Conservation (phyloP, 2,113 vertebrate species). For the Phalacrocorax carbo region DNA sequence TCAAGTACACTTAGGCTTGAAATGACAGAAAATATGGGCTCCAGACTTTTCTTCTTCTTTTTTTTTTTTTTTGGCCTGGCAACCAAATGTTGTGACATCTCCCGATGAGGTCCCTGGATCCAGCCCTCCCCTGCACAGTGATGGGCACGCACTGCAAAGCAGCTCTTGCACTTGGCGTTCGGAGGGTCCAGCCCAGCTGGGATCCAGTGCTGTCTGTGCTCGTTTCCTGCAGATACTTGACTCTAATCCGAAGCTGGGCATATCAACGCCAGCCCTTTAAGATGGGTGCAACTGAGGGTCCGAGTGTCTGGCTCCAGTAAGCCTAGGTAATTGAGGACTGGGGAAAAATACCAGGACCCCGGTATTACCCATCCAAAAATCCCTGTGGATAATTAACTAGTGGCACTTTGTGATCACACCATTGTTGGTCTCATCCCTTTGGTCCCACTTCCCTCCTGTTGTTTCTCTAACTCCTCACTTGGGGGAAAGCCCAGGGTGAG, state of each 20-base stretch:
- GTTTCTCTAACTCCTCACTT: neutral
- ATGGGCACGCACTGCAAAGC: neutral
- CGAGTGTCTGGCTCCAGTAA: neutral
- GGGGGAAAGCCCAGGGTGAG: neutral
- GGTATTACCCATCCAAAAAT: neutral
- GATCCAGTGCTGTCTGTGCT: neutral
- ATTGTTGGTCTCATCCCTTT: neutral
- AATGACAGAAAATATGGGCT: neutral
- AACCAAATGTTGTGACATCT: neutral
- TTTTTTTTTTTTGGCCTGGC: neutral
- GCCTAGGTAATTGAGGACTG: neutral
- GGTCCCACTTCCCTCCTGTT: neutral
- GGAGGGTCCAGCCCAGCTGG: neutral
- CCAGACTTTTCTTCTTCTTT: neutral
- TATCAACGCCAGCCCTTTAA: neutral
- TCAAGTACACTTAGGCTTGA: neutral
- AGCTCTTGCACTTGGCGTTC: neutral
- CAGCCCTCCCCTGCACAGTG: neutral
- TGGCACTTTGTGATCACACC: neutral
- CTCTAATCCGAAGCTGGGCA: neutral
- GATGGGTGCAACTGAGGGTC: neutral
- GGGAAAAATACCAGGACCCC: neutral
- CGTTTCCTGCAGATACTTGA: accelerated
- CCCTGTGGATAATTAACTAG: neutral
- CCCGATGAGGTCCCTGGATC: neutral